Base-by-base conservation (phyloP, 1,140 invertebrate genomes). In the Xylocopa sonorina region DNA sequence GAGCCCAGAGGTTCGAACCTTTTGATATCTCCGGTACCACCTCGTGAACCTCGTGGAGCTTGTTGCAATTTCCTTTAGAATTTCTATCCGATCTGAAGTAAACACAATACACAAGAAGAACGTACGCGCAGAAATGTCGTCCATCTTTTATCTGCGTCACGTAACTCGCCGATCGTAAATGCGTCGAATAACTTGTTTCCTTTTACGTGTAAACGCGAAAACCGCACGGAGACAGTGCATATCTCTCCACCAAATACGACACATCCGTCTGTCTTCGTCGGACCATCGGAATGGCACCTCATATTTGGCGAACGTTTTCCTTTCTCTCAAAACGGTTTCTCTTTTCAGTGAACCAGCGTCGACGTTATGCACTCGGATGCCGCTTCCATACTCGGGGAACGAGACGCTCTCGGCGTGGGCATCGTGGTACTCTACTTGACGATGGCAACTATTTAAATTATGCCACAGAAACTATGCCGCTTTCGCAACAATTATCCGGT, bases 401-500 rank as follows among this genome's bases (percentile, higher is more conserved):
- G 34, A 66, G 53, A 68, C 69, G 57, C 16, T 63, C 53, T 58
- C 29, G 46, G 64, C 66, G 71, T 50, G 34, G 32, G 18, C 53
- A 71, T 82, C 68, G n/a, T n/a, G 50, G 53, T 67, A 80, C 68
- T 80, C 53, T 75, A 80, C 73, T 85, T 77, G 83, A 77, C 67
- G 83, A 83, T 77, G 72, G 48, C 67, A 74, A 50, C 80, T 74
- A 82, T 86, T 85, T 80, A 85, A 86, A 86, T 83, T 74, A 83
- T 86, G 77, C 72, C 53, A 74, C 77, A 73, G 80, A 83, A 85
- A 83, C 80, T 85, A 85, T 86, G 83, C 55, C 85, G 58, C 85
- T 86, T 86, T 86, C 84, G 83, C 85, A 85, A 83, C 83, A 85
- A 86, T 85, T 86, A 83, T 86, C 63, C 63, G 68, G 80, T 63